phyloP scores from a whole-genome alignment of 2,797 vertebrate species.

The Fratercula arctica region DNA sequence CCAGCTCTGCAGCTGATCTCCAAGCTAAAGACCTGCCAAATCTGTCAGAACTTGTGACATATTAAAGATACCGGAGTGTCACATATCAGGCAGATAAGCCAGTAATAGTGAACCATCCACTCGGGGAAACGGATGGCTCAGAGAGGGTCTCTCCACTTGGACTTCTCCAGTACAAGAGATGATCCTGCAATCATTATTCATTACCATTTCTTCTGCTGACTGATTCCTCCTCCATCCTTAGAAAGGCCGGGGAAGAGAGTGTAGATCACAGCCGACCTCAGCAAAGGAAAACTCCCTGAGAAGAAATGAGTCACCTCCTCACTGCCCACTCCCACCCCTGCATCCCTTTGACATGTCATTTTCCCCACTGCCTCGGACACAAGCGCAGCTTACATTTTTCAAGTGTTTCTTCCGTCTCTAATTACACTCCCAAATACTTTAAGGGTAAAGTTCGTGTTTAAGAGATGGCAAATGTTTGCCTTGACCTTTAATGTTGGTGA shows the following conservation, averaged over 20 bases:
- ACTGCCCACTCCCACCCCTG: background rate
- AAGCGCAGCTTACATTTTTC: background rate
- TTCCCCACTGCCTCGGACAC: background rate
- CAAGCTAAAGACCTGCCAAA: slow-evolving; percentile 58
- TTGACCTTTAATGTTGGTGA: background rate
- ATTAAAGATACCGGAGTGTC: slow-evolving; percentile 33
- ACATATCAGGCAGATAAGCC: slow-evolving; percentile 46
- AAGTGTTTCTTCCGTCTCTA: background rate
- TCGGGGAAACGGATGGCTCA: background rate
- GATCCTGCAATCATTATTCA: background rate
- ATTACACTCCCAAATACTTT: background rate
- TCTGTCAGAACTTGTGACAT: slow-evolving; percentile 48
- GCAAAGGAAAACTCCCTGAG: background rate
- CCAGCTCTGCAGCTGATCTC: background rate
- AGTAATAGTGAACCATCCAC: slow-evolving; percentile 19
- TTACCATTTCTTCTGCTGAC: background rate
- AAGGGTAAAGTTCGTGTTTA: background rate
- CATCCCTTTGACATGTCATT: background rate
- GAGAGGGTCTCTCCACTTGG: background rate
- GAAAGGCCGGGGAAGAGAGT: background rate
- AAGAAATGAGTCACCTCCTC: background rate
- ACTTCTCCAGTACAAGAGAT: background rate
- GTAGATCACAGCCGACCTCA: background rate
- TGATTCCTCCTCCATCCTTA: background rate
- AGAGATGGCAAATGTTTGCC: background rate